phyloP scores from a whole-genome alignment of 2,797 vertebrate genomes.

The Lophius americanus region DNA sequence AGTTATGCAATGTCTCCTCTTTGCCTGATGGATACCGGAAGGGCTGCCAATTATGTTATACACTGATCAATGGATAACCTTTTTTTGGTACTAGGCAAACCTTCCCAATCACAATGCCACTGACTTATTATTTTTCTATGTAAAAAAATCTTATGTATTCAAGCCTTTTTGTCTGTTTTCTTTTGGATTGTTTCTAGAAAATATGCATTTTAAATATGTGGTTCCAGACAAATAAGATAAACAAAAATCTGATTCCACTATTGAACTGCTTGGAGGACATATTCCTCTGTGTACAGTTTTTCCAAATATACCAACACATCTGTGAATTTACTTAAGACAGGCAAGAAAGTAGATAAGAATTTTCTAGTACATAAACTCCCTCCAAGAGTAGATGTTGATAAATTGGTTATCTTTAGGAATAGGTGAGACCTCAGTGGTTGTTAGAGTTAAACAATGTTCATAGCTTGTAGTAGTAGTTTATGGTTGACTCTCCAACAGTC shows the following conservation, averaged over 20 bases:
- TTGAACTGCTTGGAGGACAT: constrained; percentile 6
- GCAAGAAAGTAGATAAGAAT: neutral
- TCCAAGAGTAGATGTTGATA: neutral
- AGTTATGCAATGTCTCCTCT: constrained; percentile 70
- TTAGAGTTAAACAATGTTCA: constrained; percentile 7
- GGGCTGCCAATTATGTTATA: constrained; percentile 47
- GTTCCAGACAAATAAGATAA: neutral
- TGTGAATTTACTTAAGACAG: no score
- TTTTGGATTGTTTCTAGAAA: constrained; percentile 35
- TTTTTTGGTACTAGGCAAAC: constrained; percentile 45
- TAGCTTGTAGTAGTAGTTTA: constrained; percentile 10
- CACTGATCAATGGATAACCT: constrained; percentile 54
- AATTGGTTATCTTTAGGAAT: no score
- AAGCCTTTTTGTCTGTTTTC: constrained; percentile 64
- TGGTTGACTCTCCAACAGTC: neutral
- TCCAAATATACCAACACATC: no score
- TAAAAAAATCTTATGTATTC: constrained; percentile 57
- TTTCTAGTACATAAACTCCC: constrained; percentile 43
- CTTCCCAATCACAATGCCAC: constrained; percentile 56
- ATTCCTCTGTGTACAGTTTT: neutral
- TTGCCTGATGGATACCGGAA: constrained; percentile 65
- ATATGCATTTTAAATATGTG: neutral
- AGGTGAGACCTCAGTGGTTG: constrained; percentile 34
- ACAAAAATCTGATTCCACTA: neutral
- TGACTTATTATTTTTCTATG: constrained; percentile 73